phyloP scores from a whole-genome alignment of 2,888 invertebrate species.

The Carcina quercana region DNA sequence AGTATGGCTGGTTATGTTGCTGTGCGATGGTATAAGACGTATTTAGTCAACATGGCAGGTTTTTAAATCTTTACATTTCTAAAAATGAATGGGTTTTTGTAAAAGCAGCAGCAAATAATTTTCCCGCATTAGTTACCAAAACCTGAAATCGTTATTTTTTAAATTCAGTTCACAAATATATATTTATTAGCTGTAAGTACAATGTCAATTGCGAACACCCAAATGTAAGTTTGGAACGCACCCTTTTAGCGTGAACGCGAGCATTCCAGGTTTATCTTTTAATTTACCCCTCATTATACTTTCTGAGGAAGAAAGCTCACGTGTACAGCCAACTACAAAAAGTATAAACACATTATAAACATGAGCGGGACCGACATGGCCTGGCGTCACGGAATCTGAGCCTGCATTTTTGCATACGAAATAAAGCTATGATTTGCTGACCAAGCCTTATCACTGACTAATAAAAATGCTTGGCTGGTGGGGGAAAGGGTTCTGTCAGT shows the following conservation, averaged over 20 bases:
- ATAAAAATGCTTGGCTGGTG: too few relatives aligned
- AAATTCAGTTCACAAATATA: too few relatives aligned
- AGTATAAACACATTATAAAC: conserved; percentile 59
- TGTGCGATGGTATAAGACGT: conserved; percentile 13
- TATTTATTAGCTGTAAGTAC: too few relatives aligned
- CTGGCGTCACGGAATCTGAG: conserved; percentile 60
- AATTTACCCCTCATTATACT: conserved; percentile 39
- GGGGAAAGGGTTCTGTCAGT: too few relatives aligned
- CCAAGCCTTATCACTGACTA: conserved; percentile 42
- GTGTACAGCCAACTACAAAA: conserved; percentile 41
- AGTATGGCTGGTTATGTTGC: too few relatives aligned
- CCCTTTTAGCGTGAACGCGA: too few relatives aligned
- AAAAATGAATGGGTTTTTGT: background rate
- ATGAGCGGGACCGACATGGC: conserved; percentile 48
- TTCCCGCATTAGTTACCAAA: background rate
- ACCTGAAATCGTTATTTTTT: too few relatives aligned
- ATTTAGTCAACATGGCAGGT: conserved; percentile 16
- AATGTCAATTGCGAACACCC: too few relatives aligned
- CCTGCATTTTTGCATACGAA: conserved; percentile 67
- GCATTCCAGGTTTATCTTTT: too few relatives aligned
- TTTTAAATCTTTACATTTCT: background rate
- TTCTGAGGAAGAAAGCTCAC: conserved; percentile 36
- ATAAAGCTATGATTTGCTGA: conserved; percentile 53
- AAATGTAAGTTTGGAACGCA: too few relatives aligned
- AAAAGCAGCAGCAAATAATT: background rate